A percentile compares a stretch with the other conserved stretches of the same genome.
phyloP scores from a whole-genome alignment of 2,113 vertebrate species.

The Procavia capensis region DNA sequence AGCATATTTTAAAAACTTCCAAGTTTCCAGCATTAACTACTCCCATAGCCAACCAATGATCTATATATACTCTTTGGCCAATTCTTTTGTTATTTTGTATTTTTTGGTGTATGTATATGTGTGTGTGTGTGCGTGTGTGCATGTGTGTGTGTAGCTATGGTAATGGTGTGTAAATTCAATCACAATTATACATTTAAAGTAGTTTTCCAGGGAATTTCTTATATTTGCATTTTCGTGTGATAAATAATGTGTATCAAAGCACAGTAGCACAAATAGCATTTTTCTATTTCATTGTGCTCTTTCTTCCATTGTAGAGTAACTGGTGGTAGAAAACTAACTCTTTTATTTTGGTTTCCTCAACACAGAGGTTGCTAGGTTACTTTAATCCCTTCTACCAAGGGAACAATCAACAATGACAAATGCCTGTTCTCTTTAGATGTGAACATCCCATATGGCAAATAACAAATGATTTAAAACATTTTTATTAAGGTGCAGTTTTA shows the following conservation, averaged over 20 bases:
- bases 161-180: neutral
- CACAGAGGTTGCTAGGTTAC: slow-evolving; percentile 57
- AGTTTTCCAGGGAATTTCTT: neutral
- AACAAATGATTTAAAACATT: neutral
- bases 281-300: slow-evolving; percentile 4
- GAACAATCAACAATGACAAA: slow-evolving; percentile 1
- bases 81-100: neutral
- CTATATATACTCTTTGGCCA: neutral
- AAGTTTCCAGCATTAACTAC: neutral
- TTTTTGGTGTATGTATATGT: neutral
- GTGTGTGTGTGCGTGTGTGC: neutral
- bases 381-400: slow-evolving; percentile 55
- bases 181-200: neutral
- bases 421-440: neutral
- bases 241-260: neutral
- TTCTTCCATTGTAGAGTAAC: slow-evolving; percentile 1
- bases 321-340: neutral
- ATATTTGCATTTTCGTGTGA: neutral
- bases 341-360: slow-evolving; percentile 56
- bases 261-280: neutral
- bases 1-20: slow-evolving; percentile 22
- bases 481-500: neutral
- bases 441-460: neutral
- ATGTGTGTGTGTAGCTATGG: neutral
- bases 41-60: neutral